Base-by-base conservation (phyloP, 1,140 invertebrate genomes). In the Mylabris phalerata region DNA sequence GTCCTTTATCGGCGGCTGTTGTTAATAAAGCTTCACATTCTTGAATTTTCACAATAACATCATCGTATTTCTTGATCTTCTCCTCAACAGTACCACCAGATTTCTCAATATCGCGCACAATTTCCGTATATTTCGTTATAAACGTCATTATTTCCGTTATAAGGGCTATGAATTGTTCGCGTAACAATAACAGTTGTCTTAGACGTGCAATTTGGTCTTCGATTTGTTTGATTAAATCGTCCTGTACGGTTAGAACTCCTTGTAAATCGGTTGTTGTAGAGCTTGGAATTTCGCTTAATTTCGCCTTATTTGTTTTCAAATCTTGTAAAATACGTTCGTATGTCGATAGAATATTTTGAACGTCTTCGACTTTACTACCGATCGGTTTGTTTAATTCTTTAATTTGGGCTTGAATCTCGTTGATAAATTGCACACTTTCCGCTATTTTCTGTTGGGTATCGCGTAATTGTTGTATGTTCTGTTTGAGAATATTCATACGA, bases 41-140 rank as follows among this genome's bases (percentile, higher is more conserved):
- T 75, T 92, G 89, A 45, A 92, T 92, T 68, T 90, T 90, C 0
- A 83, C 69, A 61, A 91, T 90, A 0, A 89, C 84, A 64, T 92
- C 88, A 71, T 93, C 87, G 64, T 94, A 95, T 57, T 86, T 84
- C 63, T 89, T 88, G 42, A 97, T 90, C 71, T 94, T 94, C 39
- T 93, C 90, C 70, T 92, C 85, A 3, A 90, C 80, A 0, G 88
- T 84, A 41, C 86, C 83, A 32, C 86, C 87, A 1, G 84, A 83
- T 67, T 86, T 88, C 69, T 95, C 90, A 61, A 95, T 89, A 59
- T 92, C 88, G 11, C 84, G 80, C 1, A 95, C 85, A 7, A 94
- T 82, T 69, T 91, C 86, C 0, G 89, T 90, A 69, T 93, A 93
- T 68, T 92, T 92, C 24, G 86, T 82, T 26, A 95, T 88, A 61